phyloP scores from a whole-genome alignment of 37 sponge, comb jelly and placozoan genomes.

The Hormiphora californensis region DNA sequence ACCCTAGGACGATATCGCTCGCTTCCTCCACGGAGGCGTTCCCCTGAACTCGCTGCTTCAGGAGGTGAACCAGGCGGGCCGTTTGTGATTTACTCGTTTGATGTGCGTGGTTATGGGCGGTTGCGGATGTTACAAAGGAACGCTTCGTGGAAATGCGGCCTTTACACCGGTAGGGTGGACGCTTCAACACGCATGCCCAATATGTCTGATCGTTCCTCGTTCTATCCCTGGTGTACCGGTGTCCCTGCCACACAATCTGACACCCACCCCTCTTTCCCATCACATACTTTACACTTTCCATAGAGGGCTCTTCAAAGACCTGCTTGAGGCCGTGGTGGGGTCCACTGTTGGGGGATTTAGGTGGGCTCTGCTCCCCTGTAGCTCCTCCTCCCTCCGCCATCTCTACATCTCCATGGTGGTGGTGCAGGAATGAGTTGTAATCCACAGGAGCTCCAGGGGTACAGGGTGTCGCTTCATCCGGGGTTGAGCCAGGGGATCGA shows the following conservation, averaged over 20 bases:
- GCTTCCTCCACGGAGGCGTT: slow-evolving; percentile 3
- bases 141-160: slow-evolving; percentile 46
- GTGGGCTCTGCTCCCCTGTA: no score
- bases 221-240: slow-evolving; percentile 41
- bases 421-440: no score
- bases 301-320: slow-evolving; percentile 42
- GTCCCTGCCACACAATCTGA: slow-evolving; percentile 55
- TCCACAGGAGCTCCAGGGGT: no score
- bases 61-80: slow-evolving; percentile 23
- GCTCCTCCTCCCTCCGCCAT: no score
- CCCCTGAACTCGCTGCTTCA: slow-evolving; percentile 31
- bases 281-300: slow-evolving; percentile 46
- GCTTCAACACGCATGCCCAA: slow-evolving; percentile 46
- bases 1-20: slow-evolving; percentile 41
- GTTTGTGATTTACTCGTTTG: slow-evolving; percentile 26
- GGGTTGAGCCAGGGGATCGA: no score
- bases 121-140: slow-evolving; percentile 3
- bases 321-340: slow-evolving; percentile 38
- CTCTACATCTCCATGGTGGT: no score
- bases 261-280: slow-evolving; percentile 50
- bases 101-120: slow-evolving; percentile 45
- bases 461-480: no score
- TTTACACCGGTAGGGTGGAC: slow-evolving; percentile 49
- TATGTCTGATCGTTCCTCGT: slow-evolving; percentile 51
- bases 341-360: no score